A percentile compares a stretch with the other conserved stretches of the same genome.
These are phyloP conservation scores for Podotricha telesiphe DNA, from an alignment of 2,888 invertebrate species.

Conservation along the genomic window DNA sequence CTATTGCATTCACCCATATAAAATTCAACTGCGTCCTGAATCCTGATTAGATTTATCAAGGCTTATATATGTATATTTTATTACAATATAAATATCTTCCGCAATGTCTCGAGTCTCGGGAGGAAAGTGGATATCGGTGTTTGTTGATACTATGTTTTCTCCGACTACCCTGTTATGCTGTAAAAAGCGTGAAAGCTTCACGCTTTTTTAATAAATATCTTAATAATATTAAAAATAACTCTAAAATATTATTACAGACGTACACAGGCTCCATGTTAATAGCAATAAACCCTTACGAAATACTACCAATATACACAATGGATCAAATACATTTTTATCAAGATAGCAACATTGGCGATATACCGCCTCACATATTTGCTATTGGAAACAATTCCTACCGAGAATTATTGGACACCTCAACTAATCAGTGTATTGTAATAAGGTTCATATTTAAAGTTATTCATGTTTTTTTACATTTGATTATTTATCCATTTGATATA, in stretches of 20 bases:
- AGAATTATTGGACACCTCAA: constrained; percentile 88
- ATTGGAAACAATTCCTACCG: constrained; percentile 96
- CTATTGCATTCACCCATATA: too few relatives aligned
- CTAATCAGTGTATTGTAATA: constrained; percentile 97
- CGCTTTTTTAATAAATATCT: too few relatives aligned
- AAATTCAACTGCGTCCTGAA: too few relatives aligned
- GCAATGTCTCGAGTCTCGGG: too few relatives aligned
- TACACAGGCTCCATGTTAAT: constrained; percentile 97
- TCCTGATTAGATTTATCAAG: too few relatives aligned
- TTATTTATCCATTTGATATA: constrained; percentile 7
- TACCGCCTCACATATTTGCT: constrained; percentile 97
- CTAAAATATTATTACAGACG: constrained; percentile 85
- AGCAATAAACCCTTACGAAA: constrained; percentile 97
- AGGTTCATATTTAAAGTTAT: constrained; percentile 79
- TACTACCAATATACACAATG: constrained; percentile 96
- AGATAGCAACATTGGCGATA: constrained; percentile 91
- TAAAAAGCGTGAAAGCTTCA: too few relatives aligned
- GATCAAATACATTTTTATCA: constrained; percentile 93
- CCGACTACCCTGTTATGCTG: too few relatives aligned
- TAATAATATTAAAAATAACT: neutral
- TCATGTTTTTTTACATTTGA: neutral
- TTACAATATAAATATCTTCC: too few relatives aligned
- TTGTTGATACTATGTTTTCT: too few relatives aligned
- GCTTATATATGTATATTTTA: too few relatives aligned
- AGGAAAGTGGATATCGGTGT: too few relatives aligned